Evolutionary conservation across 2,888 invertebrate species (phyloP), one percentile per base, ranked within the genome.

Genomic region (Dasysyrphus albostriatus): DNA sequence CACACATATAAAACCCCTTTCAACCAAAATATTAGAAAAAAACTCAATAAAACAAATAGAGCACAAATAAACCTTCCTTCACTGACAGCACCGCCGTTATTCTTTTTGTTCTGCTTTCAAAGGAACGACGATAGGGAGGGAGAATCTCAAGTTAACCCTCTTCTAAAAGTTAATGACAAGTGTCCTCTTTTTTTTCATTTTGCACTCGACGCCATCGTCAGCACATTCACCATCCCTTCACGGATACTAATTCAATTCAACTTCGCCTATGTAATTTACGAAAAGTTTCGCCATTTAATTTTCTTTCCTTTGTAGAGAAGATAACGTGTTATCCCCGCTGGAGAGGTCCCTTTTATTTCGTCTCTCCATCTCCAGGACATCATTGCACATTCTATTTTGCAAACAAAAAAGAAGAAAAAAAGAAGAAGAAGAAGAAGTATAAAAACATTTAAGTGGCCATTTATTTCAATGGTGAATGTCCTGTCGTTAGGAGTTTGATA

Each of bases 161-260:
- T 69, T 75, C 74, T 9, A 70, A 84, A 80, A 76, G 75, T 84
- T 80, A 84, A 84, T 80, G 84, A 76, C 80, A 84, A 80, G 75
- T 76, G 75, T 76, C 75, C 74, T 47, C 39, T 77, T 77, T 77
- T 75, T 32, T 61, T 51, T 4, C 19, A 24, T n/a, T 54, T 24
- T 24, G 3, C 32, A 8, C 32, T 16, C 56, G n/a, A 47, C 61
- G 19, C 6, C 44, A 49, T 49, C 67, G 49, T 67, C 70, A 77
- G 76, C 65, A 82, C 70, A 76, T 76, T 82, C 34, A 76, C 67
- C 72, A 61, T 59, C 65, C 70, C 42, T 54, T 42, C 63, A 63
- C 19, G 80, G 80, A 84, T 72, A 84, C 80, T 84, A 80, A 84
- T 84, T 84, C 84, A 84, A 84, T 84, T 80, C 84, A 76, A 80